phyloP scores from a whole-genome alignment of 64 coral and sea anemone genomes.

The Actinia tenebrosa region DNA sequence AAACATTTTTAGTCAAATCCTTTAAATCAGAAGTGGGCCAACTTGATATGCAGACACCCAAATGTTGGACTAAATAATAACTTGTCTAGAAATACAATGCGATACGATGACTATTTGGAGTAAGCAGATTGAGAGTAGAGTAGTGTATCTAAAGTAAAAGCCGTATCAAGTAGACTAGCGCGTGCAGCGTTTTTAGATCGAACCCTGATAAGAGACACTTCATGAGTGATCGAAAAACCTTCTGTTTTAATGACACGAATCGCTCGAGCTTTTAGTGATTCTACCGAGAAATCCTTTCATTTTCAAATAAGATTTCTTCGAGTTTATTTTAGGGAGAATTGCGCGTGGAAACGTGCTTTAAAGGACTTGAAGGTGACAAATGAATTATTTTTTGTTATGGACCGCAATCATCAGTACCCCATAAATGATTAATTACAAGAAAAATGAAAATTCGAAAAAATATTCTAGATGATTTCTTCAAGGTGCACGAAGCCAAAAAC shows the following conservation, averaged over 20 bases:
- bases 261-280: neutral
- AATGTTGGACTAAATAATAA: slow-evolving; percentile 4
- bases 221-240: slow-evolving; percentile 14
- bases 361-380: neutral
- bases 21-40: neutral
- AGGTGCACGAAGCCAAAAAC: no score
- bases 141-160: slow-evolving; percentile 12
- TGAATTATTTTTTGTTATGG: neutral
- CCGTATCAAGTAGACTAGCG: slow-evolving; percentile 7
- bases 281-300: neutral
- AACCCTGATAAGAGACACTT: slow-evolving; percentile 20
- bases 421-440: neutral
- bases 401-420: neutral
- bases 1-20: slow-evolving; percentile 19
- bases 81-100: neutral
- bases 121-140: neutral
- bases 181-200: slow-evolving; percentile 23
- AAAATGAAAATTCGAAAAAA: neutral
- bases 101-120: neutral
- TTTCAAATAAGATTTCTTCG: neutral
- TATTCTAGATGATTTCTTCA: neutral
- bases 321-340: neutral
- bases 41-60: neutral
- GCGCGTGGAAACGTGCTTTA: neutral
- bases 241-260: neutral